Evolutionary conservation across 2,888 invertebrate genomes (phyloP), one percentile per base, ranked within the genome.

Genomic region (Apotomis turbidana): DNA sequence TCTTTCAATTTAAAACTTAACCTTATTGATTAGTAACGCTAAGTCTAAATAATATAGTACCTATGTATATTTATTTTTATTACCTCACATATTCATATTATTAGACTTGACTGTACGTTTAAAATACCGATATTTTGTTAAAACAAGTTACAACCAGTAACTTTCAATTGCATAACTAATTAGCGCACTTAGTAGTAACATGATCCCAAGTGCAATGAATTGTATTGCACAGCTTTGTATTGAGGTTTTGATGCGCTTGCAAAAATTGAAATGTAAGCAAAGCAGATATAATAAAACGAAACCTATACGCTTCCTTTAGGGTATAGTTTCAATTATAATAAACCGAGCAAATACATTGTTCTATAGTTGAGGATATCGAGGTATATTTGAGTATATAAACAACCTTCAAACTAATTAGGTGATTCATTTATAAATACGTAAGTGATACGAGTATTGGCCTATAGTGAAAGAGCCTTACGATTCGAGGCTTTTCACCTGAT

Each of bases 41-140:
- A 55, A 15, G 55, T 55, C 55, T 55, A 55, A 55, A 55, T 27
- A 27, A 27, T 27, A 27, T 27, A 27, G 27, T 27, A 27, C 27
- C 27, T 27, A 27, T 27, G 27, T 27, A 27, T 27, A 27, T 27
- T 27, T 27, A 27, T 27, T 27, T 27, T 27, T 27, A 27, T 27
- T 27, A 2, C 2, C 27, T 27, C 27, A 27, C 27, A 27, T 15
- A 15, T 55, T 57, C 57, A 57, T 57, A 36, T 57, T 57, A 57
- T 57, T 57, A 57, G 57, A 57, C 57, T 57, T 57, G 57, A 57
- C 57, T 57, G 57, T 57, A 57, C 57, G 10, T 57, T 57, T 57
- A 4, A 57, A 57, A 27, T 27, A 27, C 27, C 27, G 27, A 27
- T 27, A 27, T 27, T 27, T 27, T 27, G 27, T 27, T 27, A 59